Conservation (phyloP, 2,113 vertebrate species). For the Thunnus thynnus region DNA sequence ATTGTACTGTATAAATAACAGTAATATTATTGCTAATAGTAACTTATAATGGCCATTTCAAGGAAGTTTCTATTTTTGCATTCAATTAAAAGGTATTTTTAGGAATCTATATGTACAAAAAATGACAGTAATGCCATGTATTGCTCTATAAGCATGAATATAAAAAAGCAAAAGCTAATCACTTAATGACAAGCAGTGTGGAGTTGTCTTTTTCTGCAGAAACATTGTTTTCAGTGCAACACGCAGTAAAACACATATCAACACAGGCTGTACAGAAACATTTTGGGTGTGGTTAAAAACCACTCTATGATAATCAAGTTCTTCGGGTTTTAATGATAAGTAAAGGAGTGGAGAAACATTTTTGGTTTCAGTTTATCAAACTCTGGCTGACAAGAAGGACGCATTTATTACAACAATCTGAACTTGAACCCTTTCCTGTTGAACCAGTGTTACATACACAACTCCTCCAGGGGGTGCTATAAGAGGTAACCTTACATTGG, state of each 20-base stretch:
- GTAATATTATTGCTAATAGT: background rate
- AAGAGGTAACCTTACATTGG: background rate
- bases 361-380: no score
- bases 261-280: background rate
- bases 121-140: background rate
- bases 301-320: no score
- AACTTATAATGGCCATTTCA: conserved; percentile 22
- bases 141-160: conserved; percentile 1
- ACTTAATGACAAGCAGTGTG: background rate
- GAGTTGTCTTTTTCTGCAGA: background rate
- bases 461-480: background rate
- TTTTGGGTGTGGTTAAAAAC: background rate
- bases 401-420: no score
- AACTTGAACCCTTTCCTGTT: no score
- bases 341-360: no score
- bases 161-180: background rate
- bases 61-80: conserved; percentile 16
- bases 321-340: no score
- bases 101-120: conserved; percentile 28
- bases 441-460: background rate
- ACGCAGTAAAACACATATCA: background rate
- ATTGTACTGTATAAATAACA: conserved; percentile 20
- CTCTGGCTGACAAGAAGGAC: no score
- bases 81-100: background rate
- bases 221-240: background rate